phyloP scores from a whole-genome alignment of 2,888 invertebrate species.

The Zootermopsis nevadensis region DNA sequence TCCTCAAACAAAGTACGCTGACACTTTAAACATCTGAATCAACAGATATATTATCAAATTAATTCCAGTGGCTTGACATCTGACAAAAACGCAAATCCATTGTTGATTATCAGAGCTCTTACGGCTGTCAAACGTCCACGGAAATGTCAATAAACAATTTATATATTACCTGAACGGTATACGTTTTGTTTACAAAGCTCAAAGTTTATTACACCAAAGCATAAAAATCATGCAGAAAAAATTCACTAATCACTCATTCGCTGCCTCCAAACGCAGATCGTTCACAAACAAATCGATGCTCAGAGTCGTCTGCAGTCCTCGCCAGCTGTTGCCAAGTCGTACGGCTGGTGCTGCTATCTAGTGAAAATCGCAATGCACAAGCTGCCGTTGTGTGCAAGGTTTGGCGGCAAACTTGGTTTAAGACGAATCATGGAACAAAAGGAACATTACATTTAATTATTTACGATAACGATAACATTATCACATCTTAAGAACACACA shows the following conservation, averaged over 20 bases:
- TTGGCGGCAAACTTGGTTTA: background rate
- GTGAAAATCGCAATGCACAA: background rate
- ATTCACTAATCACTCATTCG: constrained; percentile 9
- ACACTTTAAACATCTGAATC: background rate
- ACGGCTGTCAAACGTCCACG: constrained; percentile 6
- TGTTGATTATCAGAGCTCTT: background rate
- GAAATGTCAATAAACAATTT: background rate
- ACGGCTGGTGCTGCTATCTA: constrained; percentile 34
- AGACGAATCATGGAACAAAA: background rate
- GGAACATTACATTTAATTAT: background rate
- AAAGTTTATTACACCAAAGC: background rate
- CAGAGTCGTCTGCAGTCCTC: constrained; percentile 29
- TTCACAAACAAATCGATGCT: constrained; percentile 42
- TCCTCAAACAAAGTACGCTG: background rate
- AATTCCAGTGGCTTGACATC: background rate
- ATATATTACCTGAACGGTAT: background rate
- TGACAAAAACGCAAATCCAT: background rate
- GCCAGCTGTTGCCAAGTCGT: constrained; percentile 40
- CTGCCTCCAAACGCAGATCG: background rate
- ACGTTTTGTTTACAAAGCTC: background rate
- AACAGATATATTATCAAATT: background rate
- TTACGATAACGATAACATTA: background rate
- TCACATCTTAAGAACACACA: background rate
- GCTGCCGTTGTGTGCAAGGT: background rate
- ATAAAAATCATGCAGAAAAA: constrained; percentile 13